Percentiles rank a stretch among this genome's conserved stretches.
These are phyloP conservation scores for Sciurus vulgaris DNA, from an alignment of 2,797 vertebrate species.

Conservation along the genomic window DNA sequence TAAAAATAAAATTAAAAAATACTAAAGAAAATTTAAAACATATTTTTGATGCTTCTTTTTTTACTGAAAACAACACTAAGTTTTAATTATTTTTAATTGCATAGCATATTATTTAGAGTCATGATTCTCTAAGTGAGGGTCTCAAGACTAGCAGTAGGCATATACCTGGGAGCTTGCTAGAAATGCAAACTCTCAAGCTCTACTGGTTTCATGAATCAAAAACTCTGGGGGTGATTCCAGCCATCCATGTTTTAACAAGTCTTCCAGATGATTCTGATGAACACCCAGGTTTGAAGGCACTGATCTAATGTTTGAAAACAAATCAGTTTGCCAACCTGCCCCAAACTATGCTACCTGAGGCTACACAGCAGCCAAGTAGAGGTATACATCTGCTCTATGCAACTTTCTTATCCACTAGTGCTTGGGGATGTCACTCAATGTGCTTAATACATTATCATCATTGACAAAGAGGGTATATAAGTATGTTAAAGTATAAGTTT, in stretches of 20 bases:
- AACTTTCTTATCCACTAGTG: not conserved
- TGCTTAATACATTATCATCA: too few relatives aligned
- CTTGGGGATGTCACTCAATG: not conserved
- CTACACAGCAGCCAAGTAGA: not conserved
- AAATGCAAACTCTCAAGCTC: conserved; percentile 1
- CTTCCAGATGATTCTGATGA: not conserved
- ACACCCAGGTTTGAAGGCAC: not conserved
- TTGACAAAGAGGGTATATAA: not conserved
- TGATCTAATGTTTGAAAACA: conserved; percentile 8
- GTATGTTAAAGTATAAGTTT: not conserved
- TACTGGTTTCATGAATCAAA: not conserved
- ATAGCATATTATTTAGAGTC: not conserved
- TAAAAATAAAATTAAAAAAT: not conserved
- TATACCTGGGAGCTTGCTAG: not conserved
- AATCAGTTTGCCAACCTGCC: not conserved
- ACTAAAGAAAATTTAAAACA: not conserved
- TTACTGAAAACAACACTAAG: conserved; percentile 7
- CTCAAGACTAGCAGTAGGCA: not conserved
- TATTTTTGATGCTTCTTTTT: not conserved
- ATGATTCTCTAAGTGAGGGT: not conserved
- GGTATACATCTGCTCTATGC: not conserved
- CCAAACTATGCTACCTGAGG: not conserved
- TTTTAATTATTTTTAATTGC: not conserved
- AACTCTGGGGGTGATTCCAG: not conserved
- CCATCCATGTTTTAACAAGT: not conserved